Evolutionary conservation across 2,888 invertebrate species (phyloP).

Genomic region (Drosophila sordidula): DNA sequence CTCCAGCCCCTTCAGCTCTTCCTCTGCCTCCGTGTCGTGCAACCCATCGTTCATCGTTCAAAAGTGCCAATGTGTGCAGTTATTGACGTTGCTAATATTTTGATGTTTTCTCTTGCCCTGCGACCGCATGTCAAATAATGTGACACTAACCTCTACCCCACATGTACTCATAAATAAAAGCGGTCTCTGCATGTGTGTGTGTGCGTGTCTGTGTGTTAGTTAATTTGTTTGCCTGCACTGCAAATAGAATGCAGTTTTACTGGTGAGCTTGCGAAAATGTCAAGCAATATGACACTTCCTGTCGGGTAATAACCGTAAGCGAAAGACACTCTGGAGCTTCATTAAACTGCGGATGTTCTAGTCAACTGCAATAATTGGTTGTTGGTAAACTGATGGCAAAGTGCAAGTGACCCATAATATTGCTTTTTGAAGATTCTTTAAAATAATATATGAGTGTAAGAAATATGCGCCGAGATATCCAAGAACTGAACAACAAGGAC

Average conservation of each 20-base stretch:
- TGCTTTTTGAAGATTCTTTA: too few species aligned
- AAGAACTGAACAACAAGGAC: too few species aligned
- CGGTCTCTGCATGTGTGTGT: neutral
- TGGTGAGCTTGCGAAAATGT: conserved; percentile 54
- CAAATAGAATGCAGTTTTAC: conserved; percentile 59
- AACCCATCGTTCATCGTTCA: conserved; percentile 28
- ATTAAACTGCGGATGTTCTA: conserved; percentile 15
- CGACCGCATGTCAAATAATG: conserved; percentile 50
- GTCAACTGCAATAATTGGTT: conserved; percentile 6
- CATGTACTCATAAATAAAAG: conserved; percentile 14
- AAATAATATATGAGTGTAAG: too few species aligned
- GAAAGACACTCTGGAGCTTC: conserved; percentile 11
- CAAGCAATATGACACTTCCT: conserved; percentile 17
- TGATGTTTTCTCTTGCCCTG: conserved; percentile 36
- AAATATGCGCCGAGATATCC: too few species aligned
- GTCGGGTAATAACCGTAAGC: conserved; percentile 13
- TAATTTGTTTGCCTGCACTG: conserved; percentile 40
- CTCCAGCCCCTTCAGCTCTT: neutral
- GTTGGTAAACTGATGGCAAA: too few species aligned
- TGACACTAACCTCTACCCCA: conserved; percentile 10
- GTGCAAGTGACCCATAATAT: too few species aligned
- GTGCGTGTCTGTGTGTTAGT: conserved; percentile 10
- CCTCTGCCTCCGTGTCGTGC: conserved; percentile 9
- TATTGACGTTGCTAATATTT: conserved; percentile 76
- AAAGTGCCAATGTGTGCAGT: conserved; percentile 64